phyloP scores from a whole-genome alignment of 64 coral and sea anemone species.

The Catalaphyllia jardinei region DNA sequence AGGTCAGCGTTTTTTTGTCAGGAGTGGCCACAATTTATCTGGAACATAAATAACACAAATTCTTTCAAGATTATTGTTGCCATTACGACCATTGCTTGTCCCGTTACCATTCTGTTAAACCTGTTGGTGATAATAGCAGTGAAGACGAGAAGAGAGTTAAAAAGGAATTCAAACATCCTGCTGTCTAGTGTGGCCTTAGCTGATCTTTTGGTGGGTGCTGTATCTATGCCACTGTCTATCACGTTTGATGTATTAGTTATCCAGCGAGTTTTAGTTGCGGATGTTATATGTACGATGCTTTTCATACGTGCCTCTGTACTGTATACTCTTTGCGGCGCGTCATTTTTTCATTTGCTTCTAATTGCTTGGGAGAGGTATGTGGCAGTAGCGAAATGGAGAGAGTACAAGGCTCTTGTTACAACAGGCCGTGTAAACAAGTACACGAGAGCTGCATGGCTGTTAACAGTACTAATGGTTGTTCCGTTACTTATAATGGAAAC shows the following conservation, averaged over 20 bases:
- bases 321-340: not conserved
- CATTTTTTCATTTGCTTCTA: not conserved
- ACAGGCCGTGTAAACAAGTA: not conserved
- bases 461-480: not conserved
- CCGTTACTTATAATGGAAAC: not conserved
- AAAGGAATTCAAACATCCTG: not conserved
- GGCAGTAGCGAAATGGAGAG: not conserved
- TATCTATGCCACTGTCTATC: not conserved
- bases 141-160: not conserved
- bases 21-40: too few relatives aligned
- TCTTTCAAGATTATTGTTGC: not conserved
- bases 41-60: not conserved
- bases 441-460: not conserved
- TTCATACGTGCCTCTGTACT: not conserved
- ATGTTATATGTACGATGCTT: not conserved
- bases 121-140: not conserved
- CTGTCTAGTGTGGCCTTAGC: not conserved
- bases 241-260: not conserved
- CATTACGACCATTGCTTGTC: not conserved
- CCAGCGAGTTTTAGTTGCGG: not conserved
- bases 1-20: not conserved
- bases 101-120: not conserved
- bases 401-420: not conserved
- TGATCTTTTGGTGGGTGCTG: not conserved
- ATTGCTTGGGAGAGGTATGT: conserved; percentile 22